Evolutionary conservation across 2,797 vertebrate genomes (phyloP).

Genomic region (Kryptolebias ocellatus): DNA sequence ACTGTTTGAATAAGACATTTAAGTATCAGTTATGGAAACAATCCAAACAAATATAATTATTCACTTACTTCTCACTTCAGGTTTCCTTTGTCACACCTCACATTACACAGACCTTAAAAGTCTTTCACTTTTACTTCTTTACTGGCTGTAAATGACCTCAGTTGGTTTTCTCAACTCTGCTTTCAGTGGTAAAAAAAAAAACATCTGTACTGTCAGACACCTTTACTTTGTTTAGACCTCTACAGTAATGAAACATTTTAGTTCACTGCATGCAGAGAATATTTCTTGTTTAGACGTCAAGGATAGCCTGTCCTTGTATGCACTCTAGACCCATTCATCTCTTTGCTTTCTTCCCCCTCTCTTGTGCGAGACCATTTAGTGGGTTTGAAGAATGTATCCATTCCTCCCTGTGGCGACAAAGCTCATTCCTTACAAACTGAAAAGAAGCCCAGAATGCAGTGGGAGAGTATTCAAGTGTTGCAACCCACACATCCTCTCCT

Average conservation of each 20-base stretch:
- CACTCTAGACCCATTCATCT: constrained; percentile 7
- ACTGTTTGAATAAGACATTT: constrained; percentile 42
- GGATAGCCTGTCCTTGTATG: constrained; percentile 16
- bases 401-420: constrained; percentile 31
- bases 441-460: constrained; percentile 48
- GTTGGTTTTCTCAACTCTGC: constrained; percentile 23
- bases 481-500: constrained; percentile 40
- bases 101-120: constrained; percentile 43
- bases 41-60: constrained; percentile 51
- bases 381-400: constrained; percentile 46
- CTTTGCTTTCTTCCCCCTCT: not conserved
- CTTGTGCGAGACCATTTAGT: constrained; percentile 37
- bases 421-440: constrained; percentile 53
- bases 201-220: constrained; percentile 1
- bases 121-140: constrained; percentile 32
- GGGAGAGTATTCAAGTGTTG: constrained; percentile 56
- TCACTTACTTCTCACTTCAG: constrained; percentile 36
- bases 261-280: not conserved
- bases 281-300: constrained; percentile 11
- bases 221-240: not conserved
- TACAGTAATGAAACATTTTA: constrained; percentile 11
- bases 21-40: constrained; percentile 33
- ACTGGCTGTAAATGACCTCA: constrained; percentile 41
- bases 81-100: constrained; percentile 52
- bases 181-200: constrained; percentile 1